Conservation (phyloP, 1,140 invertebrate genomes). For the Oedothorax gibbosus region DNA sequence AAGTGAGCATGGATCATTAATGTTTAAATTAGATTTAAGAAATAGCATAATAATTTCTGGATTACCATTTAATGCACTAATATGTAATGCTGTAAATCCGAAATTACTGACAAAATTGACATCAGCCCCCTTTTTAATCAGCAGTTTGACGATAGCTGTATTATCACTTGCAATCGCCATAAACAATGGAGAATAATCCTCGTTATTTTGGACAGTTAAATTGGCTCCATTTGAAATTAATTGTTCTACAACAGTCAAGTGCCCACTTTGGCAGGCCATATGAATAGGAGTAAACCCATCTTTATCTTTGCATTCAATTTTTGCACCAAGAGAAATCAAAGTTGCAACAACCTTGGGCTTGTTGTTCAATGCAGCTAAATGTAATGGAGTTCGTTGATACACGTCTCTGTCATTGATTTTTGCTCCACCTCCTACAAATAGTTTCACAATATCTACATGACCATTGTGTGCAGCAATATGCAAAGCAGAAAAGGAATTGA, state of each 20-base stretch:
- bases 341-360: not conserved
- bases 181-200: not conserved
- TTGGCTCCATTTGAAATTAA: slow-evolving; percentile 7
- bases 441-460: slow-evolving; percentile 13
- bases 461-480: not conserved
- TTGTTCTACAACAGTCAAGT: not conserved
- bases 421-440: slow-evolving; percentile 28
- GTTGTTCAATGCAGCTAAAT: slow-evolving; percentile 2
- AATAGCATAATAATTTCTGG: slow-evolving; percentile 9
- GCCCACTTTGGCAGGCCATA: not conserved
- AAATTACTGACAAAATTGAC: slow-evolving; percentile 1
- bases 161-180: slow-evolving; percentile 7
- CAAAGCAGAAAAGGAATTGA: not conserved
- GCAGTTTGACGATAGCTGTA: slow-evolving; percentile 6
- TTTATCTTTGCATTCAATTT: not conserved
- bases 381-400: slow-evolving; percentile 7
- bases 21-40: not conserved
- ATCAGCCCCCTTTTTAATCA: slow-evolving; percentile 9
- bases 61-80: not conserved
- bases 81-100: not conserved
- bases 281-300: slow-evolving; percentile 15
- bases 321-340: not conserved
- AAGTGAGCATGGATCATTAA: not conserved
- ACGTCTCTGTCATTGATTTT: not conserved
- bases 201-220: slow-evolving; percentile 63